Conservation (phyloP, 2,888 invertebrate species). For the Noctua fimbriata region DNA sequence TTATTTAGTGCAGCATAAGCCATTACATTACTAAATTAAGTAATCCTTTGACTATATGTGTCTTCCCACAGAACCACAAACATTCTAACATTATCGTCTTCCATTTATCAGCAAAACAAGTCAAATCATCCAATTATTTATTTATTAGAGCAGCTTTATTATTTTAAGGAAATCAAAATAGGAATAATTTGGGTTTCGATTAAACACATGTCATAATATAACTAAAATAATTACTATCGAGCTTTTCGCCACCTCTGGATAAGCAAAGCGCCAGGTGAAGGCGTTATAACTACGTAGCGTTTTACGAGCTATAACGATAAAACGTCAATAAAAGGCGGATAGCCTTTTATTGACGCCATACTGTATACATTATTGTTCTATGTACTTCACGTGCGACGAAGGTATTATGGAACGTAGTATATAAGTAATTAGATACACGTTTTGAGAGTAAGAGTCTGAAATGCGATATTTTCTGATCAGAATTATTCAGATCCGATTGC, state of each 20-base stretch:
- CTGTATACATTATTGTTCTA: too few species aligned
- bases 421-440: not conserved
- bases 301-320: constrained; percentile 9
- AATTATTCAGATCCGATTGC: not conserved
- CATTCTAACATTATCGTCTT: too few species aligned
- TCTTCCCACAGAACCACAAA: too few species aligned
- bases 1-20: too few species aligned
- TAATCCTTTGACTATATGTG: too few species aligned
- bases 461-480: not conserved
- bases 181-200: not conserved
- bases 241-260: not conserved
- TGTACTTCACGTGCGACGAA: too few species aligned
- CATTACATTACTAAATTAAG: too few species aligned
- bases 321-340: constrained; percentile 13
- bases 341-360: too few species aligned
- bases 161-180: not conserved
- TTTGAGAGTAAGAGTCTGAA: not conserved
- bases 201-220: not conserved
- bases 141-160: too few species aligned
- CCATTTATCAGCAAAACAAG: too few species aligned
- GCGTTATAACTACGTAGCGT: not conserved
- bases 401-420: too few species aligned
- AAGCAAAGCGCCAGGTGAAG: not conserved
- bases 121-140: too few species aligned
- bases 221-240: not conserved